phyloP scores from a whole-genome alignment of 2,113 vertebrate species.

The Caloenas nicobarica region DNA sequence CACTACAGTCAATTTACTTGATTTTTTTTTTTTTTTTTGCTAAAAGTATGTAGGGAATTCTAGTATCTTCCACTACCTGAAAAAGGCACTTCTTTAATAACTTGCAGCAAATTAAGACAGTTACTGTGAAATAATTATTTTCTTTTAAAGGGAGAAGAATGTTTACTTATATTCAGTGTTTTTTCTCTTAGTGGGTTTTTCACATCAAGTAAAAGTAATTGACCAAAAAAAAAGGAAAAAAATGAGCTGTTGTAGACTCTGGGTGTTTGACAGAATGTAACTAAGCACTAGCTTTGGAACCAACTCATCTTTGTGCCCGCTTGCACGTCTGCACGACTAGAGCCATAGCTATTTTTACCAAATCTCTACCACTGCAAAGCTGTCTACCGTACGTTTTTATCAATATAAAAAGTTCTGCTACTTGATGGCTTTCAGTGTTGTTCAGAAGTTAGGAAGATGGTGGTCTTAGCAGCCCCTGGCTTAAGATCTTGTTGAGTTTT shows the following conservation, averaged over 20 bases:
- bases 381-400: background rate
- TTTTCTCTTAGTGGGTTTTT: background rate
- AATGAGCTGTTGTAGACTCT: background rate
- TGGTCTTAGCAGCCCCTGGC: background rate
- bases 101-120: background rate
- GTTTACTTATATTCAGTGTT: fast-evolving
- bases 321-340: background rate
- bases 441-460: background rate
- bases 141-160: background rate
- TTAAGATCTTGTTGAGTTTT: background rate
- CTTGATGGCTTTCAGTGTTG: background rate
- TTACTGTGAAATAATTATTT: background rate
- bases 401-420: background rate
- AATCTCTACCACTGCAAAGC: background rate
- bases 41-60: background rate
- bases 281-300: background rate
- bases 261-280: background rate
- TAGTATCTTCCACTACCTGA: background rate
- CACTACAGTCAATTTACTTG: background rate
- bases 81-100: background rate
- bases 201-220: background rate
- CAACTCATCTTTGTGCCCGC: background rate
- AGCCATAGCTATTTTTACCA: background rate
- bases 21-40: background rate
- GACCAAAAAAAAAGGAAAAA: background rate